phyloP scores from a whole-genome alignment of 2,888 invertebrate genomes.

The Heliconius aoede region DNA sequence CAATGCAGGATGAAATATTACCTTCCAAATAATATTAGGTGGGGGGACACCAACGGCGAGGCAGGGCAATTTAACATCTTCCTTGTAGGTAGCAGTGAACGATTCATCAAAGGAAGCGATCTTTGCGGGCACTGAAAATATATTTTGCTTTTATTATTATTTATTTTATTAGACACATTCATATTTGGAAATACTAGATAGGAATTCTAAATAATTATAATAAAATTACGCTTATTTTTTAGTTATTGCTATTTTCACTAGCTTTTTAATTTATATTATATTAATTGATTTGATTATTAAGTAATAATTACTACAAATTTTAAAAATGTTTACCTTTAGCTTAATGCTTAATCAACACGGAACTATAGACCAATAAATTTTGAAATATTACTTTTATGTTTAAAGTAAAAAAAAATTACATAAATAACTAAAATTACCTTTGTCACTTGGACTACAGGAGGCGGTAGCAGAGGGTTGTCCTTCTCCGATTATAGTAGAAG shows the following conservation, averaged over 20 bases:
- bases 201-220: too few species aligned
- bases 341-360: too few species aligned
- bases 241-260: too few species aligned
- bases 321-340: too few species aligned
- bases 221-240: too few species aligned
- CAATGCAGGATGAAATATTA: constrained; percentile 63
- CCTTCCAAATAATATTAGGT: constrained; percentile 95
- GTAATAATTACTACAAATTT: too few species aligned
- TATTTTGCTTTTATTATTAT: constrained; percentile 7
- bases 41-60: constrained; percentile 95
- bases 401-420: neutral
- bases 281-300: too few species aligned
- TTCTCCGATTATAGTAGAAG: constrained; percentile 96
- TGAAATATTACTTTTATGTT: neutral
- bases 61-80: constrained; percentile 95
- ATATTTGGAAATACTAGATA: neutral
- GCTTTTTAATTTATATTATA: too few species aligned
- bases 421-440: constrained; percentile 82
- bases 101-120: constrained; percentile 97
- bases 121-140: constrained; percentile 91
- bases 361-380: neutral
- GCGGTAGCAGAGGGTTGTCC: constrained; percentile 95
- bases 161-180: neutral
- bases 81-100: constrained; percentile 96
- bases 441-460: constrained; percentile 91